Evolutionary conservation across 2,797 vertebrate genomes (phyloP), one percentile per base, ranked within the genome.

Genomic region (Erpetoichthys calabaricus): DNA sequence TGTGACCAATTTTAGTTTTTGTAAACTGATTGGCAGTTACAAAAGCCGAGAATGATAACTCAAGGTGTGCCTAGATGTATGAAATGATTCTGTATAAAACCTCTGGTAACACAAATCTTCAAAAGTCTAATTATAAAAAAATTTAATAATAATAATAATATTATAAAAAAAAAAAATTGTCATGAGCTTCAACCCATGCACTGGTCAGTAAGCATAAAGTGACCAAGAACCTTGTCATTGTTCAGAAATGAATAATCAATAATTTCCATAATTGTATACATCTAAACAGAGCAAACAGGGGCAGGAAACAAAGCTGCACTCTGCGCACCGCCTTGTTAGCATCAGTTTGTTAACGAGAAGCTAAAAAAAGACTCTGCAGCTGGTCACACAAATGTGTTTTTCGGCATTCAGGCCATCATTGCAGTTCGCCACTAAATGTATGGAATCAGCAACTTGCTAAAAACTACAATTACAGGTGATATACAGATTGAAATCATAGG

Each of bases 391-490:
- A 83, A 91, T 85, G 86, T 85, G 86, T 86, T 89, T 25, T 86
- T 86, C 85, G 89, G 87, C 73, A 86, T 85, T 86, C 80, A 87
- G 82, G 78, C 86, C 83, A 85, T 84, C 85, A 85, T 82, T 80
- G 79, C 88, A 82, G 89, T 86, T 89, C 87, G 85, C 86, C 82
- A 82, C 85, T 92, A 97, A 97, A 97, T 98, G 94, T 96, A 98
- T 98, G 93, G 92, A 98, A 98, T 98, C 94, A 97, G 88, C 83
- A 87, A 83, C 85, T 81, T 70, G 79, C 90, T 98, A 98, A 98
- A 97, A 97, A 97, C 94, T 96, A 94, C 94, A 97, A 97, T 98
- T 97, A 98, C 95, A 98, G 94, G 95, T 98, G 95, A 97, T 96
- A 91, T 91, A 91, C 91, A 93, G 93, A 97, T 94, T 94, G 89